Percentiles rank a stretch among this genome's conserved stretches.
Conservation (phyloP, 2,113 vertebrate species). For the Ancistrus triradiatus region DNA sequence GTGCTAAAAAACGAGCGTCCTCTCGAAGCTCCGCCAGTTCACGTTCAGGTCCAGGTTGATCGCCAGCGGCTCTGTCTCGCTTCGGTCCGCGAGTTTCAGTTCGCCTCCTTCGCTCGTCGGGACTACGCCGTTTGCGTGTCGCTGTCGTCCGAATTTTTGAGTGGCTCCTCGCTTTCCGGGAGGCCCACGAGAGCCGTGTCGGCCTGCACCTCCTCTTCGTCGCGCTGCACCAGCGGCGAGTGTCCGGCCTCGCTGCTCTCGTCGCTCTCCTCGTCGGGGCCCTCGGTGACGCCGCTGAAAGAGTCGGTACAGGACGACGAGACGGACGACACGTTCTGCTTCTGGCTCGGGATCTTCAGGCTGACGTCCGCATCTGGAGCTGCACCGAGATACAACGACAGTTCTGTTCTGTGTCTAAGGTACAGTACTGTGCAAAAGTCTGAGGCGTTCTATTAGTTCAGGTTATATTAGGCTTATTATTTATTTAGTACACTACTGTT, state of each 20-base stretch:
- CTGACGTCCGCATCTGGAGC: slow-evolving; percentile 72
- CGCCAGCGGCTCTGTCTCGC: not conserved
- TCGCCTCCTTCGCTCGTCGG: not conserved
- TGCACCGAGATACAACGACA: slow-evolving; percentile 37
- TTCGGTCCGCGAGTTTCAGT: not conserved
- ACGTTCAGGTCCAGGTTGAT: not conserved
- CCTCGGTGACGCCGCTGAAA: slow-evolving; percentile 54
- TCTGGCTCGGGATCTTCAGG: slow-evolving; percentile 66
- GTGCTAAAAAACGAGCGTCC: slow-evolving; percentile 6
- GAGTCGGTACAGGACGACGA: slow-evolving; percentile 58
- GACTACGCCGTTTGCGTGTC: slow-evolving; percentile 68
- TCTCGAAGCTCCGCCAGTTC: not conserved
- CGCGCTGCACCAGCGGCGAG: slow-evolving; percentile 77
- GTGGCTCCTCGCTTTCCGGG: slow-evolving; percentile 38
- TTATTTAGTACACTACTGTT: too few relatives aligned
- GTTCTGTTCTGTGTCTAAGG: too few relatives aligned
- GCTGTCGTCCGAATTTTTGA: slow-evolving; percentile 77
- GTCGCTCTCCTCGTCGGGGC: slow-evolving; percentile 52
- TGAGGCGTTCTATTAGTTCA: too few relatives aligned
- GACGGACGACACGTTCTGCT: slow-evolving; percentile 54
- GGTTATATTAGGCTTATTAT: too few relatives aligned
- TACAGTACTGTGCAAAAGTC: too few relatives aligned
- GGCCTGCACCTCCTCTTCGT: slow-evolving; percentile 86
- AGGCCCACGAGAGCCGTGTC: slow-evolving; percentile 74
- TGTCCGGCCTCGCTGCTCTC: slow-evolving; percentile 54